phyloP scores from a whole-genome alignment of 2,888 invertebrate genomes.

The Meandrusa payeni region DNA sequence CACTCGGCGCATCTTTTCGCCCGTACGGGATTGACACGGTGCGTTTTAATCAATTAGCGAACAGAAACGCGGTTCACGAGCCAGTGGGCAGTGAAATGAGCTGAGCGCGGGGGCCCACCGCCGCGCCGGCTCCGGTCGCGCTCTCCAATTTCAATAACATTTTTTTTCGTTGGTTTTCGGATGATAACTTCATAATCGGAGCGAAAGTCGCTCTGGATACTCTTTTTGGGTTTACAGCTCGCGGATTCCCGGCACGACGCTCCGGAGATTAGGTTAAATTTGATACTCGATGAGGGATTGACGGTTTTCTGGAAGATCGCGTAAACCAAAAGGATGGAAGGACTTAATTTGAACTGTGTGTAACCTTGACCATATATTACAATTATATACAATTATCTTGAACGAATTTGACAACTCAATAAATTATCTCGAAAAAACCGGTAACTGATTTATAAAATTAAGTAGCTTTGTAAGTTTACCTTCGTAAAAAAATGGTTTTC shows the following conservation, averaged over 20 bases:
- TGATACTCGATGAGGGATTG: conserved; percentile 31
- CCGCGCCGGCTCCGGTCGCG: conserved; percentile 50
- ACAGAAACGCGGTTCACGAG: conserved; percentile 60
- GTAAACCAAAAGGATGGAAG: neutral
- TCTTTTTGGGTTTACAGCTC: conserved; percentile 33
- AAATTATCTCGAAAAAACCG: too few relatives aligned
- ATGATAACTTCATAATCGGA: conserved; percentile 57
- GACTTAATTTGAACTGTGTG: too few relatives aligned
- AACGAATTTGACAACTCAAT: too few relatives aligned
- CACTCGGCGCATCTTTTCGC: conserved; percentile 47
- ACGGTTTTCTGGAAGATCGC: conserved; percentile 22
- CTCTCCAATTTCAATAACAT: conserved; percentile 64
- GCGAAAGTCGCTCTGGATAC: conserved; percentile 39
- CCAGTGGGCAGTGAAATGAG: conserved; percentile 76
- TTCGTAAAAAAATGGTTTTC: too few relatives aligned
- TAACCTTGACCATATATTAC: too few relatives aligned
- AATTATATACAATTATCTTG: too few relatives aligned
- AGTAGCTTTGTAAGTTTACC: too few relatives aligned
- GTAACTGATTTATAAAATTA: too few relatives aligned
- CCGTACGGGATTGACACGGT: conserved; percentile 62
- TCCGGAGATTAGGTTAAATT: conserved; percentile 37
- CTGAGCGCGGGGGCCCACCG: conserved; percentile 58
- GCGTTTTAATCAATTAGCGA: conserved; percentile 79
- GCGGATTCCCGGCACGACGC: conserved; percentile 29
- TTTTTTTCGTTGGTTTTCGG: conserved; percentile 41